Percentiles rank a stretch among this genome's conserved stretches.
These are phyloP conservation scores for Hydrochoerus hydrochaeris DNA, from an alignment of 2,113 vertebrate species.

Conservation along the genomic window DNA sequence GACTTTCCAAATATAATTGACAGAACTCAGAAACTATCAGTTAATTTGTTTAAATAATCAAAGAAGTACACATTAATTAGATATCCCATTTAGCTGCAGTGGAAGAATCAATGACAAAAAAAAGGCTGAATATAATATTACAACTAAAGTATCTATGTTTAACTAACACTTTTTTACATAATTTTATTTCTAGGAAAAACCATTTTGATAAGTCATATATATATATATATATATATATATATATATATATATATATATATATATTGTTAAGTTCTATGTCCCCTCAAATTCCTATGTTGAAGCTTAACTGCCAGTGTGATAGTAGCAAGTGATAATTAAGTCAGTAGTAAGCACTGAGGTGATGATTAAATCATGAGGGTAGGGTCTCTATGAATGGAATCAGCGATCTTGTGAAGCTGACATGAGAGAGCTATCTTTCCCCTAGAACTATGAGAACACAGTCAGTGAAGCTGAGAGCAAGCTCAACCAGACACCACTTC, in stretches of 20 bases:
- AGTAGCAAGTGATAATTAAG: not conserved
- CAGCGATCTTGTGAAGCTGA: not conserved
- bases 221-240: too few relatives aligned
- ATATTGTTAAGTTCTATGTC: not conserved
- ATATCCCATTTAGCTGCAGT: not conserved
- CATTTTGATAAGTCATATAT: not conserved
- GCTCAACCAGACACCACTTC: not conserved
- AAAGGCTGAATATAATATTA: not conserved
- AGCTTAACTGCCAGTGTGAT: not conserved
- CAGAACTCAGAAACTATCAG: not conserved
- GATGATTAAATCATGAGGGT: not conserved
- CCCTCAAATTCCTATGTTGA: not conserved
- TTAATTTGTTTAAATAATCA: not conserved
- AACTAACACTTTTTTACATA: not conserved
- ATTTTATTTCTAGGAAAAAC: not conserved
- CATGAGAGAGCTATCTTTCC: rapidly evolving
- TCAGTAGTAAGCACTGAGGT: rapidly evolving
- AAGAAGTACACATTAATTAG: not conserved
- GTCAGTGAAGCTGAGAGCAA: not conserved
- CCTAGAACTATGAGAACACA: not conserved
- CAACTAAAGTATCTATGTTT: not conserved
- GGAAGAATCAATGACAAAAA: not conserved
- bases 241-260: too few relatives aligned
- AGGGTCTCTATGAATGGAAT: not conserved
- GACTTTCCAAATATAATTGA: not conserved